Conservation (phyloP, 1,140 invertebrate genomes). For the Orius insidiosus region DNA sequence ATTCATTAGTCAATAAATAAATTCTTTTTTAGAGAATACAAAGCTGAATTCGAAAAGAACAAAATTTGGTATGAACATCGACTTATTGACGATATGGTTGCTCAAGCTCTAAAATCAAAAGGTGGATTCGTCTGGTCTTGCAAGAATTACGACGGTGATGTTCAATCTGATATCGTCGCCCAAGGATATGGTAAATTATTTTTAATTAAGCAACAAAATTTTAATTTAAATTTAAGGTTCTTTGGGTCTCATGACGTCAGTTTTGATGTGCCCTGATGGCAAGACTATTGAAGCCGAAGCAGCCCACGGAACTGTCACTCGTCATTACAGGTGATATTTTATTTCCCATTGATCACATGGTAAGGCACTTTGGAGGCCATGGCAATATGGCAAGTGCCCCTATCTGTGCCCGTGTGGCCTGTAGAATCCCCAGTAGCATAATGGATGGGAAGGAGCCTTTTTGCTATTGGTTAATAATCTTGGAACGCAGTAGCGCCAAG, state of each 20-base stretch:
- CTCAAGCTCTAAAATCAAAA: conserved; percentile 66
- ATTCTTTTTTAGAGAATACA: conserved; percentile 44
- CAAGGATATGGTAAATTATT: conserved; percentile 46
- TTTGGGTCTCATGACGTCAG: conserved; percentile 82
- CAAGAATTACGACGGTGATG: conserved; percentile 86
- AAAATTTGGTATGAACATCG: conserved; percentile 84
- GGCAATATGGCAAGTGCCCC: too few relatives aligned
- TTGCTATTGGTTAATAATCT: too few relatives aligned
- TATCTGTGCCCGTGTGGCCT: too few relatives aligned
- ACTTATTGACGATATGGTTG: conserved; percentile 87
- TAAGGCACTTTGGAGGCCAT: too few relatives aligned
- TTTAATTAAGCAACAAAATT: background rate
- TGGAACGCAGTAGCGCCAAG: too few relatives aligned
- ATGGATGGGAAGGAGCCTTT: too few relatives aligned
- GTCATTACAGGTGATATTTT: conserved; percentile 54
- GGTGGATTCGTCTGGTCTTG: conserved; percentile 86
- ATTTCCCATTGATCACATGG: background rate
- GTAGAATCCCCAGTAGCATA: too few relatives aligned
- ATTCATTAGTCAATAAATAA: too few relatives aligned
- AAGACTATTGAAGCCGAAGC: conserved; percentile 82
- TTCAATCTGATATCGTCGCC: conserved; percentile 75
- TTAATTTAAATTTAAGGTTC: conserved; percentile 35
- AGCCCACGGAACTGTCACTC: conserved; percentile 80
- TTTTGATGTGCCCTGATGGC: conserved; percentile 79
- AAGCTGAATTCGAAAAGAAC: conserved; percentile 50